Percentiles rank a stretch among this genome's conserved stretches.
These are phyloP conservation scores for Vidua chalybeata DNA, from an alignment of 2,113 vertebrate species.

Conservation along the genomic window DNA sequence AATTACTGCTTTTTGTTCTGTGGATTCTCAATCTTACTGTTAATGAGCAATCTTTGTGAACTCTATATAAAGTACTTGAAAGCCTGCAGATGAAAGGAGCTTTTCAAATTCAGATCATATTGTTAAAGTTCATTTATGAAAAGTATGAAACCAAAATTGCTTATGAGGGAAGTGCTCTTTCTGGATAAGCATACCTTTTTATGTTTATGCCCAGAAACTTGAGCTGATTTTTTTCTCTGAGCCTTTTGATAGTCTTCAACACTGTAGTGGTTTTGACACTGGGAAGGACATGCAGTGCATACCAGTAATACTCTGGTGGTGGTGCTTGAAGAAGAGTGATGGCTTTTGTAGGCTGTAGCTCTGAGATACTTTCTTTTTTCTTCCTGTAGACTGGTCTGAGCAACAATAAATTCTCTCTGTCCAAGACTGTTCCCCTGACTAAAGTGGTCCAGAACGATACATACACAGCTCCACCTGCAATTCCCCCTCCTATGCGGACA, in stretches of 20 bases:
- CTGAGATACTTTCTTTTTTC: background rate
- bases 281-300: background rate
- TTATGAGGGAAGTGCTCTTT: background rate
- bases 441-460: conserved; percentile 97
- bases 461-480: conserved; percentile 84
- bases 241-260: background rate
- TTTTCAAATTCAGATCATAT: background rate
- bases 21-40: background rate
- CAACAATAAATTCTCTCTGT: conserved; percentile 82
- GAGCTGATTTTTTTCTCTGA: background rate
- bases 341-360: background rate
- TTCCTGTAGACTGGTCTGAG: conserved; percentile 75
- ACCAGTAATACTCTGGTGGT: background rate
- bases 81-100: background rate
- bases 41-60: background rate
- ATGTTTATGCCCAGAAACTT: background rate
- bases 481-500: conserved; percentile 72
- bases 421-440: conserved; percentile 86
- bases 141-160: background rate
- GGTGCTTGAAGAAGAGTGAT: background rate
- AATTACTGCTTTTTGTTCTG: background rate
- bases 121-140: background rate
- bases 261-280: background rate
- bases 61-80: background rate
- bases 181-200: background rate